Base-by-base conservation (phyloP, 2,797 vertebrate genomes). In the Acanthiza pusilla region DNA sequence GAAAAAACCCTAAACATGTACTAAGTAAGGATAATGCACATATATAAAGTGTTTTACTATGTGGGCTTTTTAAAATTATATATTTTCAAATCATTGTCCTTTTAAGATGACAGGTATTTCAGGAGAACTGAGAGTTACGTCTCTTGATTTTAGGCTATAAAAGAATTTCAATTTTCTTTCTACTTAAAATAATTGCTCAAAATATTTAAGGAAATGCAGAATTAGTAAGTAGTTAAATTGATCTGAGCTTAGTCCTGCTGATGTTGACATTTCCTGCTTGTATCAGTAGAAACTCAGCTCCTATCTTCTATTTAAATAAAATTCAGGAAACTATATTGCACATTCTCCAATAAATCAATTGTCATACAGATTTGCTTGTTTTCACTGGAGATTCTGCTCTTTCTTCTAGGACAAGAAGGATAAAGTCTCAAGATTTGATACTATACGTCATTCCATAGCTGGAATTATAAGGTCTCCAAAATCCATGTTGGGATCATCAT, bases 381-480 rank as follows among this genome's bases (percentile, higher is more conserved):
- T 90, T 92, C 47, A 68, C 38, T 91, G 19, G 45, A 95, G 9
- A 86, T 78, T 29, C 3, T 58, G 26, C 63, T 94, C 75, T 96
- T 96, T 91, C 62, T 92, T 22, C n/a, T 94, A 99, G 99, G 99
- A 99, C 82, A 99, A 99, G 85, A 99, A 99, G 92, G 99, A 99
- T 94, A 98, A 97, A 68, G 97, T 98, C 43, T 99, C 99, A 62
- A 99, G 98, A 75, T 99, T 99, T 88, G 99, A 99, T 91, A 99
- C 99, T 9, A 98, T 99, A 88, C 99, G 99, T n/a, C 98, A 99
- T 96, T 99, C 99, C 82, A 98, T 99, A 91, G 99, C 99, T 20
- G 99, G 99, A 66, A 99, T 99, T 95, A 99, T 99, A 86, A 98
- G 99, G n/a, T 98, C 99, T 85, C 99, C 99, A 74, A 99, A 99